Evolutionary conservation across 2,113 vertebrate species (phyloP).

Genomic region (Pachyramphus minor): DNA sequence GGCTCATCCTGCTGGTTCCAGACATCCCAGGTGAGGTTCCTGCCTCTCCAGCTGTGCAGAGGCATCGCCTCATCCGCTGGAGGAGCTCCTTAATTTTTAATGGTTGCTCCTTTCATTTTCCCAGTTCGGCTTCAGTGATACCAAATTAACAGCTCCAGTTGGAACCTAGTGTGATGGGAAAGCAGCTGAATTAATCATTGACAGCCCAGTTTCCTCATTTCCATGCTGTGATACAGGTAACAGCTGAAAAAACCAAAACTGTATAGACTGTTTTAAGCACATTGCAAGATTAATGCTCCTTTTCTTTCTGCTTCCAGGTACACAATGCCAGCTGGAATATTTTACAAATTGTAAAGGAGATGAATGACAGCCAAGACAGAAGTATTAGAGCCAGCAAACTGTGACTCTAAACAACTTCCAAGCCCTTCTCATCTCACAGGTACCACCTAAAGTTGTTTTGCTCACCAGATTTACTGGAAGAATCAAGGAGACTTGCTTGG

Average conservation of each 20-base stretch:
- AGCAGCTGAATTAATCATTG: background rate
- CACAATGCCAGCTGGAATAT: background rate
- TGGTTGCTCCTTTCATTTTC: background rate
- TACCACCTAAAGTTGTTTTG: background rate
- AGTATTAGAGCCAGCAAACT: background rate
- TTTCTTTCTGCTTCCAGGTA: background rate
- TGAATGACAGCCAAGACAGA: background rate
- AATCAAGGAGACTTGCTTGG: background rate
- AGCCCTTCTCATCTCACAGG: background rate
- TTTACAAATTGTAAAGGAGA: background rate
- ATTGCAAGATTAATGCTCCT: background rate
- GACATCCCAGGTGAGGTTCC: background rate
- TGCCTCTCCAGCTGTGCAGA: background rate
- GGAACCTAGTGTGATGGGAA: background rate
- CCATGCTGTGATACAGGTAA: background rate
- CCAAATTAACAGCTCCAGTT: background rate
- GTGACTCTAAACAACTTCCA: background rate
- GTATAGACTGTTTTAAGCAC: background rate
- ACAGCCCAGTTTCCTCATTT: background rate
- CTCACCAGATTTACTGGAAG: background rate
- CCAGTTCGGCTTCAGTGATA: background rate
- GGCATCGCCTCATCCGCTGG: background rate
- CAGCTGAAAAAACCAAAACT: background rate
- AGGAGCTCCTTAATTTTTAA: background rate
- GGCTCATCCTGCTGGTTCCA: background rate